These are phyloP conservation scores for Lepidocyrtoides sp. DNA, from an alignment of 2,888 invertebrate species.

Conservation along the genomic window DNA sequence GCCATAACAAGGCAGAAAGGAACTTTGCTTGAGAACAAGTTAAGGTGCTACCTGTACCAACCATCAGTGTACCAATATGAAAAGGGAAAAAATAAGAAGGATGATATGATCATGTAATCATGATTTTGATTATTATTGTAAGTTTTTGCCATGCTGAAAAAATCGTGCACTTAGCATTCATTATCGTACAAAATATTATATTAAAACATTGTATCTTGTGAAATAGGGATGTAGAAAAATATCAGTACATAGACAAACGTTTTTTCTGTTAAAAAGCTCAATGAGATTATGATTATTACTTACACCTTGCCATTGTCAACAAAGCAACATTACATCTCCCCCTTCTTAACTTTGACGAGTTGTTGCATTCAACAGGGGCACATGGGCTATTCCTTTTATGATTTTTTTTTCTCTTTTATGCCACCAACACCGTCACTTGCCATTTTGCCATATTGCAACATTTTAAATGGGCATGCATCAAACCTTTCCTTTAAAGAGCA, in stretches of 20 bases:
- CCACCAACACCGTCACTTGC: neutral
- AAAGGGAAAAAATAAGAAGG: neutral
- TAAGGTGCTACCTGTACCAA: neutral
- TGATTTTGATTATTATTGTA: neutral
- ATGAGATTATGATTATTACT: constrained; percentile 6
- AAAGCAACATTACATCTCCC: constrained; percentile 35
- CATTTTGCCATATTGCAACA: constrained; percentile 25
- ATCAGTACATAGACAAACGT: neutral
- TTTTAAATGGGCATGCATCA: neutral
- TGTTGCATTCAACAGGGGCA: constrained; percentile 9
- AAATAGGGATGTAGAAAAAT: neutral
- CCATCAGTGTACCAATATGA: neutral
- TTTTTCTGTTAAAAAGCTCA: constrained; percentile 9
- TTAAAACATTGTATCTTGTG: constrained; percentile 1
- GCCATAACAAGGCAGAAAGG: constrained; percentile 10
- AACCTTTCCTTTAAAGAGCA: constrained; percentile 30
- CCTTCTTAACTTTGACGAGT: constrained; percentile 56
- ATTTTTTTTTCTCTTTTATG: neutral
- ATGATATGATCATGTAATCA: constrained; percentile 24
- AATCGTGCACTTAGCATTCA: constrained; percentile 23
- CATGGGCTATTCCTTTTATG: constrained; percentile 21
- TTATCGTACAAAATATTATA: neutral
- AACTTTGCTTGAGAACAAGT: neutral
- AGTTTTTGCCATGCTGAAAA: constrained; percentile 16
- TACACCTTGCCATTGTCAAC: constrained; percentile 39